A percentile compares a stretch with the other conserved stretches of the same genome.
Evolutionary conservation across 2,113 vertebrate genomes (phyloP).

Genomic region (Cichladusa arquata): DNA sequence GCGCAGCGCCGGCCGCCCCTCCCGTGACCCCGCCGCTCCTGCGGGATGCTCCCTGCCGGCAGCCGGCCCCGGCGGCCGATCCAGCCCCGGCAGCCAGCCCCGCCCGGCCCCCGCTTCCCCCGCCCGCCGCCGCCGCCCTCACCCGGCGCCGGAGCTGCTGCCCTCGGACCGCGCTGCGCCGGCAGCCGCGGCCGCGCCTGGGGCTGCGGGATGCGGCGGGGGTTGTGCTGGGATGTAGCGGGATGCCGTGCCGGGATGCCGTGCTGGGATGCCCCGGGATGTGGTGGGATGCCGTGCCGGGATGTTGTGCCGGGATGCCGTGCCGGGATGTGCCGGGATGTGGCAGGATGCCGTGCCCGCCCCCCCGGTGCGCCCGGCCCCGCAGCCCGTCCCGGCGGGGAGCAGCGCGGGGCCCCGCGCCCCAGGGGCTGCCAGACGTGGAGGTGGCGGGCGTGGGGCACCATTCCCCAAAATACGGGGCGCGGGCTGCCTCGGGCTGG

Average conservation of each 20-base stretch:
- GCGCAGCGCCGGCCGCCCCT: not conserved
- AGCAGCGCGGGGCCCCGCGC: not conserved
- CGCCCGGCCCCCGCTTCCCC: not conserved
- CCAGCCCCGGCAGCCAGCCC: not conserved
- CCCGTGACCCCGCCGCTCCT: not conserved
- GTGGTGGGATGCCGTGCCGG: not conserved
- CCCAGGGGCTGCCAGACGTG: not conserved
- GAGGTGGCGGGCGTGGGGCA: not conserved
- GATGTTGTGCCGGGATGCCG: no score
- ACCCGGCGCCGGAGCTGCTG: not conserved
- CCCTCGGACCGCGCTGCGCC: not conserved
- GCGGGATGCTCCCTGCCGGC: not conserved
- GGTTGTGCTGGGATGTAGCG: not conserved
- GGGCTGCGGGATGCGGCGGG: not conserved
- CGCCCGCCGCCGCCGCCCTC: not conserved
- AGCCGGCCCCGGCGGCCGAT: not conserved
- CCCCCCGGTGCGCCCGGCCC: not conserved
- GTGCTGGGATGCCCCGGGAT: not conserved
- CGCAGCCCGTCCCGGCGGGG: not conserved
- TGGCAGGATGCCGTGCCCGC: not conserved
- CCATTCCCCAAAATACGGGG: not conserved
- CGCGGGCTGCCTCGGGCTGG: not conserved
- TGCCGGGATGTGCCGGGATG: not conserved
- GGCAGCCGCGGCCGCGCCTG: not conserved
- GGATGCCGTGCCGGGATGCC: not conserved